These are phyloP conservation scores for Scartelaos histophorus DNA, from an alignment of 2,113 vertebrate species.

Conservation along the genomic window DNA sequence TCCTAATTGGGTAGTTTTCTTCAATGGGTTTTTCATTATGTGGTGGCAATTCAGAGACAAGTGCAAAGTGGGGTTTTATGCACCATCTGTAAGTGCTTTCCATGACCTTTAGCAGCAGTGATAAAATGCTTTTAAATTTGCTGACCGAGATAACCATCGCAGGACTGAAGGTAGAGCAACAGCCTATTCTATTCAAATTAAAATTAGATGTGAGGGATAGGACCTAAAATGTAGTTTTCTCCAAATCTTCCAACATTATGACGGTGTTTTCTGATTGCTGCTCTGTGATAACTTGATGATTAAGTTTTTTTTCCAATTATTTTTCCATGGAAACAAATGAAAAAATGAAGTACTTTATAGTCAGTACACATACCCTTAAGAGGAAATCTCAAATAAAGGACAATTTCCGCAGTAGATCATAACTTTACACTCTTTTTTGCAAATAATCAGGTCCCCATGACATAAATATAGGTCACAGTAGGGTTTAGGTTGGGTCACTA, in stretches of 20 bases:
- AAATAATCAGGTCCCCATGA: too few relatives aligned
- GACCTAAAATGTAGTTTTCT: not conserved
- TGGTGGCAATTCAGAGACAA: conserved; percentile 6
- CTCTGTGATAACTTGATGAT: not conserved
- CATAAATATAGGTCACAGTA: too few relatives aligned
- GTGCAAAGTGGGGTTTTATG: conserved; percentile 26
- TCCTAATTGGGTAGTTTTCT: conserved; percentile 53
- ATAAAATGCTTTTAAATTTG: conserved; percentile 38
- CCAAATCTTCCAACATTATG: not conserved
- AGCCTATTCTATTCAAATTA: not conserved
- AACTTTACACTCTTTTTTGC: too few relatives aligned
- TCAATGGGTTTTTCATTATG: conserved; percentile 54
- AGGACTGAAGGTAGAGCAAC: not conserved
- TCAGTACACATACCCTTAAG: too few relatives aligned
- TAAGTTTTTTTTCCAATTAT: too few relatives aligned
- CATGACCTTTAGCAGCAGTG: conserved; percentile 45
- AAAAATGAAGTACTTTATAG: too few relatives aligned
- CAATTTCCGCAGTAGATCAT: too few relatives aligned
- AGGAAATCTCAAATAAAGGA: too few relatives aligned
- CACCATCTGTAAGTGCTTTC: conserved; percentile 44
- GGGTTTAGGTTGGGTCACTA: too few relatives aligned
- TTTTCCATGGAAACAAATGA: too few relatives aligned
- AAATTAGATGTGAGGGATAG: not conserved
- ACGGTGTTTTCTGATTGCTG: not conserved
- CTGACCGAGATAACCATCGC: conserved; percentile 35